Conservation (phyloP, 1,140 invertebrate genomes). For the Rhopalosiphum padi region DNA sequence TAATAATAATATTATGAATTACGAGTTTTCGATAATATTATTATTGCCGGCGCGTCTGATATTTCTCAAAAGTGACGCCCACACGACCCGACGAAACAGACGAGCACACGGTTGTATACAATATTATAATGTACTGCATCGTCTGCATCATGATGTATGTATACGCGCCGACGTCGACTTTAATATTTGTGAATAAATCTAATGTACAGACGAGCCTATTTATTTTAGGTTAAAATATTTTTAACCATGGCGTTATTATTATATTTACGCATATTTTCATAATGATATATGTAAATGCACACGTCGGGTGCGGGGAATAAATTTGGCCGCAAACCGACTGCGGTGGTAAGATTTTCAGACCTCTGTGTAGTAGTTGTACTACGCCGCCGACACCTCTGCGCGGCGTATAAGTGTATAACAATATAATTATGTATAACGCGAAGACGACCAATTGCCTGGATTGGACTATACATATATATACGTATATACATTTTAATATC, state of each 20-base stretch:
- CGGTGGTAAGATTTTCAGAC: background rate
- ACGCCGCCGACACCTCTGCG: background rate
- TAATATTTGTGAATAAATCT: background rate
- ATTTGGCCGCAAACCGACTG: background rate
- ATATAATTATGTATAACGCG: background rate
- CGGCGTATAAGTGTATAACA: too few species aligned
- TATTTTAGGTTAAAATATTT: background rate
- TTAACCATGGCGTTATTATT: too few species aligned
- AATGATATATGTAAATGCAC: background rate
- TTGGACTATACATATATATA: background rate
- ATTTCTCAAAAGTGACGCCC: constrained; percentile 35
- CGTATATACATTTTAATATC: too few species aligned
- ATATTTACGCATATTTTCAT: background rate
- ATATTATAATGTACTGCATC: background rate
- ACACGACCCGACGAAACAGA: background rate
- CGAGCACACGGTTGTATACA: background rate
- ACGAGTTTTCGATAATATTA: constrained; percentile 15
- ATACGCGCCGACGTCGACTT: background rate
- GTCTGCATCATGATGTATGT: too few species aligned
- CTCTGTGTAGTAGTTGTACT: background rate
- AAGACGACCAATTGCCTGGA: background rate
- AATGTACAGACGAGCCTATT: background rate
- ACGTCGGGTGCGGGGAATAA: background rate
- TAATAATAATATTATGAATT: background rate
- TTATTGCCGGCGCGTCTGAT: constrained; percentile 27